Evolutionary conservation across 2,797 vertebrate genomes (phyloP), one percentile per base, ranked within the genome.

Genomic region (Acrossocheilus wenchowensis): DNA sequence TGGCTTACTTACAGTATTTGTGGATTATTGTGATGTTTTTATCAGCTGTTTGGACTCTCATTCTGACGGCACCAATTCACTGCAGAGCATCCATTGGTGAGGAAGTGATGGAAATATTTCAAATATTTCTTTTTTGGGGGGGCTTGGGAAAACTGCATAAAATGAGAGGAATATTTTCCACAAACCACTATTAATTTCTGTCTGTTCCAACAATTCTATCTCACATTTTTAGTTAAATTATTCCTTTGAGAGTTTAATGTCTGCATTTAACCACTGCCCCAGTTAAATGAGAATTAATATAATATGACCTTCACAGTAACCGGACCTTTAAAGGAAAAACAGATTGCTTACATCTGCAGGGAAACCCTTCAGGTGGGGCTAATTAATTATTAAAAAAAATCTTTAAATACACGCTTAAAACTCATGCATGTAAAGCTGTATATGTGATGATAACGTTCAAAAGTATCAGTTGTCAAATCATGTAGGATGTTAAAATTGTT

Each of bases 291-390:
- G 45, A 45, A 3, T 50, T 43, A 80, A 57, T 57, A 82, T 17
- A 66, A 73, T 83, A 82, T 21, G 30, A 62, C 8, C 68, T 26
- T 89, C 85, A 14, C 93, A 98, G 97, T 97, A 89, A 97, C 96
- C 0, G 97, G 97, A 0, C 96, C 97, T 15, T 92, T 98, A 77
- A 96, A 96, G 84, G 97, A 98, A 88, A 96, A 96, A 52, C 97
- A 98, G 94, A 97, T 97, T 0, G 97, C 97, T 0, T 98, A 96
- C 1, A 94, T 97, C 57, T 97, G 96, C 93, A 93, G 97, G 88
- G 97, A 98, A 91, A 97, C 97, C 0, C 94, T 98, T 17, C 97
- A 97, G 97, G 97, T 97, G 45, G 84, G 72, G 4, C 2, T n/a
- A 41, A 36, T 78, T 7, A 41, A 52, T 54, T 54, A 36, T 77